Base-by-base conservation (phyloP, 1,140 invertebrate genomes). In the Cyclargus thomasi region DNA sequence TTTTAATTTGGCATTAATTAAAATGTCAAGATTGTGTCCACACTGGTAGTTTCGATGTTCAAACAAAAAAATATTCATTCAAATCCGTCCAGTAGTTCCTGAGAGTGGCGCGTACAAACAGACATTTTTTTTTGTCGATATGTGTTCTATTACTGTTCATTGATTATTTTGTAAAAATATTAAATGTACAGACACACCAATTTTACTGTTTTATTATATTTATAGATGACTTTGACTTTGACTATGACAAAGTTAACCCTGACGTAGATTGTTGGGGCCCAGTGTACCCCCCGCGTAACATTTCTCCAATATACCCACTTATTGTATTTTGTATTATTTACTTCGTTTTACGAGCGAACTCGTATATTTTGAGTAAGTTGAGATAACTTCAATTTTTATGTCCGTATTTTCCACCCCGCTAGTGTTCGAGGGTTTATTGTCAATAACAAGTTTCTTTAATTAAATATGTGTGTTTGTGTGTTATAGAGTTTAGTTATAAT, bases 291-390 rank as follows among this genome's bases (percentile, higher is more conserved):
- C 63, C 72, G 14, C 67, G 70, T 75, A 69, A 63, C 5, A 22
- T 76, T 71, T 78, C 80, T 79, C 70, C 83, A 83, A 87, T 90
- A 90, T 85, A 77, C 83, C 80, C 85, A 88, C 85, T 88, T 90
- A 90, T 86, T 87, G 85, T 90, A 88, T 90, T 90, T 86, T 90
- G 87, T 90, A 90, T 85, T 90, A 88, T 90, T 87, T 88, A 88
- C 85, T 83, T 74, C 80, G 81, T 77, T 89, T 90, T 90, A 90
- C 81, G 82, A 88, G 65, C 76, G 77, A 80, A 82, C 81, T 73
- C 74, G 81, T 80, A 85, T 87, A 88, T 85, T 88, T 90, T 83
- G 82, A 86, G 82, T 81, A 78, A 85, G 84, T 87, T 83, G 82
- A 78, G 83, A 86, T 80, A 83, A 83, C 84, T 88, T 86, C 86